A percentile compares a stretch with the other conserved stretches of the same genome.
These are phyloP conservation scores for Brachionus asplanchnoidis DNA, from an alignment of 1,140 invertebrate species.

Conservation along the genomic window DNA sequence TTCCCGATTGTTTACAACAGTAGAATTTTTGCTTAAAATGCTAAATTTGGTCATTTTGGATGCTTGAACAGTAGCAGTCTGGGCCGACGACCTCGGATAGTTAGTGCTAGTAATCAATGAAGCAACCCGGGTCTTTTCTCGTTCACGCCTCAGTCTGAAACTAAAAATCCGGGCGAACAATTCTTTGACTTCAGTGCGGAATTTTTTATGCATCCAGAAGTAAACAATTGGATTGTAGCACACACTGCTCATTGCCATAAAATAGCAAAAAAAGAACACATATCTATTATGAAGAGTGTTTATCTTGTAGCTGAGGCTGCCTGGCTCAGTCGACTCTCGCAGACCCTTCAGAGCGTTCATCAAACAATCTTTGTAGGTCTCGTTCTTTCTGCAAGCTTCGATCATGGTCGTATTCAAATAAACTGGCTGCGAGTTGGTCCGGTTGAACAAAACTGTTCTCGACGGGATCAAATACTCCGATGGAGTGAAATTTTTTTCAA, in stretches of 20 bases:
- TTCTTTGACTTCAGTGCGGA: slow-evolving; percentile 45
- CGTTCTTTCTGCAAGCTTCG: neutral
- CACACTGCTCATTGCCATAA: slow-evolving; percentile 61
- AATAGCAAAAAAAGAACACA: slow-evolving; percentile 59
- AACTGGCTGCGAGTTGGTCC: neutral
- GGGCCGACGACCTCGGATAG: neutral
- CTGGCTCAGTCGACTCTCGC: neutral
- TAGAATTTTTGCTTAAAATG: neutral
- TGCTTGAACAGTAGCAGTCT: neutral
- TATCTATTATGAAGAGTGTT: slow-evolving; percentile 48
- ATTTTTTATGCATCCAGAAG: slow-evolving; percentile 59
- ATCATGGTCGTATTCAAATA: neutral
- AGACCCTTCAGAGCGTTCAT: slow-evolving; percentile 12
- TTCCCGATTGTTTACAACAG: neutral
- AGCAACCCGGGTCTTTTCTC: neutral
- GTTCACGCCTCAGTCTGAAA: neutral
- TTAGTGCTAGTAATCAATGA: neutral
- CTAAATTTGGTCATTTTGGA: slow-evolving; percentile 20
- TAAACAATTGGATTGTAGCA: slow-evolving; percentile 62
- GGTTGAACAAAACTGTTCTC: neutral
- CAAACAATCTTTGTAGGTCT: neutral
- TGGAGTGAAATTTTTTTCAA: slow-evolving; percentile 42
- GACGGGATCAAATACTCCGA: slow-evolving; percentile 48
- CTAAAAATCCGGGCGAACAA: neutral
- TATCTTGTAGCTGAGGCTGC: neutral